Evolutionary conservation across 1,140 invertebrate genomes (phyloP).

Genomic region (Halesus radiatus): DNA sequence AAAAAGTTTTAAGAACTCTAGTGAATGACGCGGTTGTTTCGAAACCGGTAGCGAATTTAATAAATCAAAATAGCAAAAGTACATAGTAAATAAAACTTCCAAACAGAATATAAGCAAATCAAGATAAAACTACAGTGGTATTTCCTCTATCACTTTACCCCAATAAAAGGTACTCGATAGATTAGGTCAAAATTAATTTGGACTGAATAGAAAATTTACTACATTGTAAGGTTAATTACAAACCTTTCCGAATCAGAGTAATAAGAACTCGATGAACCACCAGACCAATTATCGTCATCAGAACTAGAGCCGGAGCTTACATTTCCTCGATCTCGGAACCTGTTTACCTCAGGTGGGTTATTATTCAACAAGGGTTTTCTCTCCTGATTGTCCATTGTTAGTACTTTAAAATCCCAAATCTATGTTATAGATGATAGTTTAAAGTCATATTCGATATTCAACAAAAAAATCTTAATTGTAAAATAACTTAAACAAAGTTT

Average conservation of each 20-base stretch:
- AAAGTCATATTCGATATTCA: not conserved
- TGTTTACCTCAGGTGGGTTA: constrained; percentile 19
- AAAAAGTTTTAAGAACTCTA: too few species aligned
- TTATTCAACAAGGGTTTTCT: constrained; percentile 48
- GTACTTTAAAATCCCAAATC: not conserved
- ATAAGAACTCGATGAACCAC: constrained; percentile 50
- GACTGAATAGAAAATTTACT: too few species aligned
- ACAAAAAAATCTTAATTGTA: not conserved
- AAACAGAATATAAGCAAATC: too few species aligned
- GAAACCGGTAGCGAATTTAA: too few species aligned
- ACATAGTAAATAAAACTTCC: too few species aligned
- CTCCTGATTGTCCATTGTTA: constrained; percentile 45
- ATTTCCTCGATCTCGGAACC: constrained; percentile 15
- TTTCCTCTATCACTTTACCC: too few species aligned
- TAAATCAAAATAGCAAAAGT: too few species aligned
- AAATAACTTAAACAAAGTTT: not conserved
- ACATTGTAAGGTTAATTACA: too few species aligned
- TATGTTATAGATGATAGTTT: not conserved
- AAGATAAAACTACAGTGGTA: too few species aligned
- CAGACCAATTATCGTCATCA: constrained; percentile 52
- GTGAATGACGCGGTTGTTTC: too few species aligned
- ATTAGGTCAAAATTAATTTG: too few species aligned
- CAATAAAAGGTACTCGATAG: too few species aligned
- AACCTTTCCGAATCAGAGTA: constrained; percentile 56
- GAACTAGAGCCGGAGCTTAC: constrained; percentile 47